phyloP scores from a whole-genome alignment of 2,113 vertebrate genomes.

The Erythrolamprus reginae region DNA sequence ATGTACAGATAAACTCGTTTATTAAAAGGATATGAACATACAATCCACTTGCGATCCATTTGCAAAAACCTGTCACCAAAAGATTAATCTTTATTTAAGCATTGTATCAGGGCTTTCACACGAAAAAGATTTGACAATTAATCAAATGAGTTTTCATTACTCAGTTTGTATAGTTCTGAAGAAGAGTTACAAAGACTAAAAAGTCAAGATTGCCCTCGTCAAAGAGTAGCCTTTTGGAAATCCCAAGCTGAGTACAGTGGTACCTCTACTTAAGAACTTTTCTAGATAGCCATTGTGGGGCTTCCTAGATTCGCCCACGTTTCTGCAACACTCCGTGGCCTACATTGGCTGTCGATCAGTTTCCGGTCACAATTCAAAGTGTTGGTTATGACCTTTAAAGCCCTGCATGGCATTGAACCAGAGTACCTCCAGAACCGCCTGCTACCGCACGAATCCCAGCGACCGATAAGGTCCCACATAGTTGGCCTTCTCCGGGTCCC shows the following conservation, averaged over 20 bases:
- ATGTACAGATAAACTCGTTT: neutral
- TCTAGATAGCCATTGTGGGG: too few relatives aligned
- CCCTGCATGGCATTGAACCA: too few relatives aligned
- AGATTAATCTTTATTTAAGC: neutral
- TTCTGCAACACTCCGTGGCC: too few relatives aligned
- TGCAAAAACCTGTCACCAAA: neutral
- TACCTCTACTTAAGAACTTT: too few relatives aligned
- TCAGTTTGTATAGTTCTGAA: neutral
- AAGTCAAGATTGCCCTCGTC: neutral
- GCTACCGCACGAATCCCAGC: too few relatives aligned
- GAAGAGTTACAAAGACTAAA: neutral
- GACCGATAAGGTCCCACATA: too few relatives aligned
- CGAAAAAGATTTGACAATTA: neutral
- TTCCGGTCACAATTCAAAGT: too few relatives aligned
- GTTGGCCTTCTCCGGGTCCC: too few relatives aligned
- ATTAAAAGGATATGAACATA: neutral
- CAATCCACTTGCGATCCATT: neutral
- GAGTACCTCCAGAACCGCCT: too few relatives aligned
- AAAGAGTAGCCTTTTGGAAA: neutral
- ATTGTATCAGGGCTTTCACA: neutral
- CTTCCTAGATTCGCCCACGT: too few relatives aligned
- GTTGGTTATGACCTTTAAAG: too few relatives aligned
- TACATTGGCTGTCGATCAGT: too few relatives aligned
- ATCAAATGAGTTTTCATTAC: neutral
- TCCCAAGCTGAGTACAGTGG: neutral